Conservation (phyloP, 2,797 vertebrate species). For the Lophius americanus region DNA sequence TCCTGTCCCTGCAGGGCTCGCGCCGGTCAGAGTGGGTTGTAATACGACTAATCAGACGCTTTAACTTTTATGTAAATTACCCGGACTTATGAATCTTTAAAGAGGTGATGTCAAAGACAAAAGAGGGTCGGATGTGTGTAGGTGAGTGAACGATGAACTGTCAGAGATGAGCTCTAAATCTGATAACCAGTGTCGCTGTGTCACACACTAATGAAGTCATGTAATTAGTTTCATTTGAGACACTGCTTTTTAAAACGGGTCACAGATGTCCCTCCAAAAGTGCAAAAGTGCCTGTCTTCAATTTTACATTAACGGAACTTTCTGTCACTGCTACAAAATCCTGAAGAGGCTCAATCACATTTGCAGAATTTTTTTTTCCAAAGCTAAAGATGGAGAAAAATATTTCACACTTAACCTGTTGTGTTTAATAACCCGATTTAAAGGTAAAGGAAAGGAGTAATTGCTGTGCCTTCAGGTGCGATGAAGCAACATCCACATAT, state of each 20-base stretch:
- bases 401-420: constrained; percentile 32
- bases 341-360: background rate
- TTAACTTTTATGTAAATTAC: constrained; percentile 83
- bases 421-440: constrained; percentile 57
- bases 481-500: constrained; percentile 63
- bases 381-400: constrained; percentile 31
- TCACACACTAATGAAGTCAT: constrained; percentile 50
- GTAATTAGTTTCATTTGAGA: constrained; percentile 56
- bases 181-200: constrained; percentile 45
- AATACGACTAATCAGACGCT: constrained; percentile 81
- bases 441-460: constrained; percentile 58
- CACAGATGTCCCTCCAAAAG: constrained; percentile 6
- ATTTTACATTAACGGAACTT: constrained; percentile 13
- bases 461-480: constrained; percentile 60
- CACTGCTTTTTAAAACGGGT: constrained; percentile 36
- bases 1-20: constrained; percentile 68
- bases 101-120: constrained; percentile 83
- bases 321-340: background rate
- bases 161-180: constrained; percentile 62
- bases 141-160: constrained; percentile 55
- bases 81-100: constrained; percentile 82
- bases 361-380: constrained; percentile 1
- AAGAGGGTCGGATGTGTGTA: constrained; percentile 57
- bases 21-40: constrained; percentile 77
- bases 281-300: constrained; percentile 14